Base-by-base conservation (phyloP, 2,797 vertebrate genomes). In the Gallinago stenura region DNA sequence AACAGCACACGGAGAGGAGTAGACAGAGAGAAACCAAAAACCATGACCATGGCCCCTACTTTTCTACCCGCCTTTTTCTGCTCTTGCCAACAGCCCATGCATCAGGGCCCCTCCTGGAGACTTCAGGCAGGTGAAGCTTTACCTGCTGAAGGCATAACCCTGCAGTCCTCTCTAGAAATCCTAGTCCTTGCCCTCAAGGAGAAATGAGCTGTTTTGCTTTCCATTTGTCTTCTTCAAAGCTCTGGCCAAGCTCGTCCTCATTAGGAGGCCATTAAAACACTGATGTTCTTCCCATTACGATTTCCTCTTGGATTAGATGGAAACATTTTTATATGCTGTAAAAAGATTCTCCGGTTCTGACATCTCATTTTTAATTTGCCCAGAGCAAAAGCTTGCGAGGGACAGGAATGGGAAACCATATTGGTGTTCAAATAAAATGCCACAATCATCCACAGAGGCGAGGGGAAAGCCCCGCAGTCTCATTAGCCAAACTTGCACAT, bases 401-500 rank as follows among this genome's bases (percentile, higher is more conserved):
- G 82, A 87, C 60, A 76, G 78, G 80, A 87, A 87, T 39, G 50
- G 95, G 45, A 93, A 96, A 82, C 48, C 62, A 37, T 86, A 95
- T 58, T 11, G 24, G 53, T 51, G 41, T 91, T 95, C 90, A 97
- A 90, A 93, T 95, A 95, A 94, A 95, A 94, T 69, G 91, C 86
- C 93, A 93, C 92, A 89, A 73, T 94, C 89, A 64, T 81, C 69
- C 68, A 61, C 60, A 71, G 64, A 95, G 81, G 68, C 35, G 0
- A 92, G 61, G 81, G 92, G 83, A 94, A 96, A 95, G 83, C 90
- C 96, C 95, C 85, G 69, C 86, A 85, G 86, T 48, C 93, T 95
- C 86, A 87, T 96, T 95, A 95, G 83, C 96, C 94, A 95, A 95
- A 94, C 90, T 68, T 73, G 69, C 96, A 96, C 90, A 95, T 97